phyloP scores from a whole-genome alignment of 2,888 invertebrate species.

The Drosophila borealis region DNA sequence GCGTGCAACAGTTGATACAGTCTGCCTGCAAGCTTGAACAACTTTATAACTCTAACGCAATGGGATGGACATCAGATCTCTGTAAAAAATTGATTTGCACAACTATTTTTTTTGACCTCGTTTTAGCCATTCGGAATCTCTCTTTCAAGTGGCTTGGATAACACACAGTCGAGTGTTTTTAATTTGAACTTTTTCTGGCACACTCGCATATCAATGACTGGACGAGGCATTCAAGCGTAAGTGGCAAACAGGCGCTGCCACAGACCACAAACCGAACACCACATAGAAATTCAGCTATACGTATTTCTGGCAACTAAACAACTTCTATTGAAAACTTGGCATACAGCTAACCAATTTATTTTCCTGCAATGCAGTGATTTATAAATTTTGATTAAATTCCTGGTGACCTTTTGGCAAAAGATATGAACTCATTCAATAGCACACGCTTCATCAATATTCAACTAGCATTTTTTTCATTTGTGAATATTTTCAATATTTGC shows the following conservation, averaged over 20 bases:
- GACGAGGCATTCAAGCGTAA: constrained; percentile 54
- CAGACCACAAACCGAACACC: constrained; percentile 28
- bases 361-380: constrained; percentile 59
- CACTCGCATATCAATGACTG: constrained; percentile 69
- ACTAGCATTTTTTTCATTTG: neutral
- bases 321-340: constrained; percentile 57
- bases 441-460: constrained; percentile 8
- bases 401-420: constrained; percentile 28
- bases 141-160: constrained; percentile 53
- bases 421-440: constrained; percentile 25
- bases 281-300: constrained; percentile 9
- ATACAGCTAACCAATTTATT: constrained; percentile 30
- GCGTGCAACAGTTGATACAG: constrained; percentile 53
- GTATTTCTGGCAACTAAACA: constrained; percentile 45
- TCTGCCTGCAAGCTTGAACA: constrained; percentile 29
- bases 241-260: constrained; percentile 62
- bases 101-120: constrained; percentile 22
- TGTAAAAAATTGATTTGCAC: constrained; percentile 68
- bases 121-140: constrained; percentile 31
- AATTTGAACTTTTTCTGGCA: constrained; percentile 70
- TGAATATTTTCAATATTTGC: neutral
- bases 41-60: constrained; percentile 36
- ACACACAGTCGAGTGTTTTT: constrained; percentile 75
- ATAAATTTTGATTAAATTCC: constrained; percentile 57
- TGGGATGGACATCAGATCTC: constrained; percentile 20